Evolutionary conservation across 2,113 vertebrate genomes (phyloP).

Genomic region (Greenwoodochromis staneri): DNA sequence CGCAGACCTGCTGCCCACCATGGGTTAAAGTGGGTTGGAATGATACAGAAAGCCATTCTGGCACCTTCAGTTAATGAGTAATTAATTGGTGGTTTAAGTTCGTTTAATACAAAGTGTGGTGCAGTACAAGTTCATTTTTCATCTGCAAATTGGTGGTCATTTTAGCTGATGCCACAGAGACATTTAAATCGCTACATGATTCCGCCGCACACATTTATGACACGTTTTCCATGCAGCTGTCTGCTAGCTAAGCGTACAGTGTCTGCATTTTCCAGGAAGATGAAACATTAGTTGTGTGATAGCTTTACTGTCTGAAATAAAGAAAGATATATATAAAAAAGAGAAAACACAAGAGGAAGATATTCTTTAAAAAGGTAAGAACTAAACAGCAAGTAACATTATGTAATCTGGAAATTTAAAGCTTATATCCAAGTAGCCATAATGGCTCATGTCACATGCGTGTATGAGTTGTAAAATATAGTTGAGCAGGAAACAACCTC

Average conservation of each 20-base stretch:
- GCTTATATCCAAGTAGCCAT: background rate
- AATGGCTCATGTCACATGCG: background rate
- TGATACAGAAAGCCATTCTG: background rate
- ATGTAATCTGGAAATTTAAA: background rate
- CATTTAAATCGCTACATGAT: background rate
- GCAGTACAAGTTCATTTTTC: background rate
- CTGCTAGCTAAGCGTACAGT: background rate
- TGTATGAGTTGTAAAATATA: background rate
- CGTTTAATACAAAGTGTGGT: rapidly evolving
- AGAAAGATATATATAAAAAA: background rate
- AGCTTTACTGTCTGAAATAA: background rate
- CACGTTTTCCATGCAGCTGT: background rate
- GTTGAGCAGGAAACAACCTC: background rate
- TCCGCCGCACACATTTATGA: background rate
- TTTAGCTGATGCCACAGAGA: background rate
- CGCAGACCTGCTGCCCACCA: background rate
- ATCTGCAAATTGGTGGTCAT: background rate
- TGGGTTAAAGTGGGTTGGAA: background rate
- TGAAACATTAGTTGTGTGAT: background rate
- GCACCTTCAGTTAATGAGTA: background rate
- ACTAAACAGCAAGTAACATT: background rate
- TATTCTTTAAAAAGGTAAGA: background rate
- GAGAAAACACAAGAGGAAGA: background rate
- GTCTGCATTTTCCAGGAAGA: background rate
- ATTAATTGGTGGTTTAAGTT: background rate